Percentiles rank a stretch among this genome's conserved stretches.
Conservation (phyloP, 2,113 vertebrate species). For the Corapipo altera region DNA sequence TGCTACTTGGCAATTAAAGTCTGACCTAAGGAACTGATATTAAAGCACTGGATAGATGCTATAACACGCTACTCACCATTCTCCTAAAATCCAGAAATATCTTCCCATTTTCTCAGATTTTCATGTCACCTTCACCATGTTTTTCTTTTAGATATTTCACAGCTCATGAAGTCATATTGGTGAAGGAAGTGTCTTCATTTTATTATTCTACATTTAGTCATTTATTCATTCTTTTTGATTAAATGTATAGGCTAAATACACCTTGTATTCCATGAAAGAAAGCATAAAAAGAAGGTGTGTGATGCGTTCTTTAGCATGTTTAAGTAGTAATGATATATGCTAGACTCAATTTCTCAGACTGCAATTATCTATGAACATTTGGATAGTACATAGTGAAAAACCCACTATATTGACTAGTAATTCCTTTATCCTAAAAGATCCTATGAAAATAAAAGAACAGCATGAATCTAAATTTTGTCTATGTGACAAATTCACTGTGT, state of each 20-base stretch:
- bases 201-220: background rate
- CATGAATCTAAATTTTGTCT: background rate
- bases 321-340: background rate
- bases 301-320: background rate
- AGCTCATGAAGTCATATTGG: background rate
- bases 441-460: background rate
- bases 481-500: accelerated
- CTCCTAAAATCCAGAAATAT: background rate
- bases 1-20: slow-evolving; percentile 31
- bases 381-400: background rate
- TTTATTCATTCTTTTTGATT: background rate
- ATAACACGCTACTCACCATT: background rate
- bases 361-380: background rate
- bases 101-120: background rate
- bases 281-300: background rate
- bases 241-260: background rate
- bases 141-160: background rate
- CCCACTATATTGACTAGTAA: accelerated
- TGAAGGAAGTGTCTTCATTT: background rate
- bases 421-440: background rate
- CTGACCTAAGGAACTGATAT: slow-evolving; percentile 33
- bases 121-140: background rate
- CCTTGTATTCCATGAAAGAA: background rate
- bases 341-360: background rate
- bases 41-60: background rate